Percentiles rank a stretch among this genome's conserved stretches.
Evolutionary conservation across 2,797 vertebrate species (phyloP).

Genomic region (Coregonus ussuriensis): DNA sequence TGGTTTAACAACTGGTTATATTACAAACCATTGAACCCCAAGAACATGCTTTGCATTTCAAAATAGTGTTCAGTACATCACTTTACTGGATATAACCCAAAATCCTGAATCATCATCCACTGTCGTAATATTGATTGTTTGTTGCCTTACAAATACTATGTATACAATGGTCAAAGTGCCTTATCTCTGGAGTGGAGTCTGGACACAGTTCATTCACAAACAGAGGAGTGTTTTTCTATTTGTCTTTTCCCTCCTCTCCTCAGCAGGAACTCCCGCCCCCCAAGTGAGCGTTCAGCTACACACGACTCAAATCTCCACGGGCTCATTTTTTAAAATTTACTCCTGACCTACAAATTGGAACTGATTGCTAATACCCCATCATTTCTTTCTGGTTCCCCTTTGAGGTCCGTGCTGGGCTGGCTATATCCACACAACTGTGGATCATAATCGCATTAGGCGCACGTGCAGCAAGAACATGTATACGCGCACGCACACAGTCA

Average conservation of each 20-base stretch:
- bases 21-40: neutral
- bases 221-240: slow-evolving; percentile 65
- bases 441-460: slow-evolving; percentile 64
- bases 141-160: neutral
- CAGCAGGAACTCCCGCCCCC: slow-evolving; percentile 59
- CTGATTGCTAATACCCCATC: slow-evolving; percentile 78
- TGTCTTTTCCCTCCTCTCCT: slow-evolving; percentile 53
- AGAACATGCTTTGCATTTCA: neutral
- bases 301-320: slow-evolving; percentile 74
- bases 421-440: slow-evolving; percentile 81
- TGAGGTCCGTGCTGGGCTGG: slow-evolving; percentile 66
- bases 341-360: slow-evolving; percentile 83
- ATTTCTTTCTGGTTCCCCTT: slow-evolving; percentile 69
- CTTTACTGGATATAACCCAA: neutral
- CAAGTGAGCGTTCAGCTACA: slow-evolving; percentile 66
- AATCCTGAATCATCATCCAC: neutral
- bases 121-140: neutral
- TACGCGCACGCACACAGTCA: neutral
- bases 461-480: neutral
- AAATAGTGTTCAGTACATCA: neutral
- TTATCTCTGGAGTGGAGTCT: neutral
- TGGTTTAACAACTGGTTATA: neutral
- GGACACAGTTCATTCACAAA: slow-evolving; percentile 50
- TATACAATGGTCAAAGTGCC: neutral
- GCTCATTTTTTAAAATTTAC: slow-evolving; percentile 74